Evolutionary conservation across 2,797 vertebrate genomes (phyloP), one percentile per base, ranked within the genome.

Genomic region (Phaenicophaeus curvirostris): DNA sequence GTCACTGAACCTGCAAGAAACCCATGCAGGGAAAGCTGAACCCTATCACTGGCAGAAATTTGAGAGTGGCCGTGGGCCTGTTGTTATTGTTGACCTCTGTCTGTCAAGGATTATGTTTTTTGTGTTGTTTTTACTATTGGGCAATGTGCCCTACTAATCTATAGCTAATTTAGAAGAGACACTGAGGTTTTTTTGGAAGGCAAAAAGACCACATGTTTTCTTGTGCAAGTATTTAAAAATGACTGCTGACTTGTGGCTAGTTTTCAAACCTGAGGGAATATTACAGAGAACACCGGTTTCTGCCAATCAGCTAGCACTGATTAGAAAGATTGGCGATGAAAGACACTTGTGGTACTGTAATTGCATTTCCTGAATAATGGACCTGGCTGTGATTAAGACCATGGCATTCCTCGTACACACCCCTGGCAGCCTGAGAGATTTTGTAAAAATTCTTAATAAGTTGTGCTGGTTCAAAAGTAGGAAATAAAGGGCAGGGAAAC

Each of bases 91-190:
- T 93, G 87, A 91, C 62, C 91, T 95, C 80, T 84, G 50, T 83
- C 76, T 85, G 37, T 77, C 50, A 62, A 42, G 73, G 82, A 83
- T 91, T 65, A 71, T 37, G 8, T 33, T 93, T 93, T 39, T 87
- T 71, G 23, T 82, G 92, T 93, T 95, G 57, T 68, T 94, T 90
- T 88, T 72, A 72, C 30, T 74, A 35, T 66, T 91, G 46, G 88
- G 59, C 58, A 90, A 59, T 48, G 28, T 78, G 55, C 66, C 62
- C 11, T 72, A 14, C n/a, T 78, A 85, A 94, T 62, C 42, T 73
- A 83, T 44, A 58, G 58, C 41, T 77, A 68, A 89, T 80, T 87
- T 85, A 8, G 4, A 84, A 86, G 69, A 75, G 1, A 0, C 33
- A 85, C 31, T 42, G 69, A 91, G 35, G 20, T 5, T 54, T 87